Base-by-base conservation (phyloP, 2,888 invertebrate species). In the Oxycera nigricornis region DNA sequence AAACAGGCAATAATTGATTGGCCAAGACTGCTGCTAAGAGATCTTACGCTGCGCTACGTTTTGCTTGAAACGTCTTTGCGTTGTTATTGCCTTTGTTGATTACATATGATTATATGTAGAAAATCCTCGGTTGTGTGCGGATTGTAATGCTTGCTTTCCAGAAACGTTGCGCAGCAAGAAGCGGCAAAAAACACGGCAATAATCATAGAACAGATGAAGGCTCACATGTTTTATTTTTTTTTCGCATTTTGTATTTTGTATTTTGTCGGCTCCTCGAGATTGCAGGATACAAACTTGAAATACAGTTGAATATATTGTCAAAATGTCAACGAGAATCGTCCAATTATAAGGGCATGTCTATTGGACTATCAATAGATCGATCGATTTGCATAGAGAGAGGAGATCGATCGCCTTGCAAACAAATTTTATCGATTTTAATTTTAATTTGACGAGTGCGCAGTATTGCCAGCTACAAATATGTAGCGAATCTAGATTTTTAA, bases 261-360 rank as follows among this genome's bases (percentile, higher is more conserved):
- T 14, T 46, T 46, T 46, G 46, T 46, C 46, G 46, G 3, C 2
- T 11, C 3, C 3, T 14, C 46, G 3, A 14, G 46, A 14, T 14
- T n/a, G 46, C 3, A 46, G 46, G 17, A 17, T 46, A 14, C 46
- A 55, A 20, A 24, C 24, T 55, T 22, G 55, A 55, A 22, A 39
- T 62, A 30, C 31, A 62, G 22, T 11, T 31, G 61, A 35, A 35
- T 39, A 35, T 62, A 62, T 62, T 62, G 62, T 62, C 62, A 62
- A 62, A 62, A 62, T 62, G 62, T 62, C 62, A 62, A 35, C 22
- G 11, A 24, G 39, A 17, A 39, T 62, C 39, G 62, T 62, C 62
- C 62, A 62, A 62, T 62, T 62, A 62, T 62, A 62, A 35, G 62
- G 24, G 55, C 17, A 24, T 55, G 24, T 55, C 55, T 46, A 2